Base-by-base conservation (phyloP, 2,888 invertebrate species). In the Eueremaeus valkanovi region DNA sequence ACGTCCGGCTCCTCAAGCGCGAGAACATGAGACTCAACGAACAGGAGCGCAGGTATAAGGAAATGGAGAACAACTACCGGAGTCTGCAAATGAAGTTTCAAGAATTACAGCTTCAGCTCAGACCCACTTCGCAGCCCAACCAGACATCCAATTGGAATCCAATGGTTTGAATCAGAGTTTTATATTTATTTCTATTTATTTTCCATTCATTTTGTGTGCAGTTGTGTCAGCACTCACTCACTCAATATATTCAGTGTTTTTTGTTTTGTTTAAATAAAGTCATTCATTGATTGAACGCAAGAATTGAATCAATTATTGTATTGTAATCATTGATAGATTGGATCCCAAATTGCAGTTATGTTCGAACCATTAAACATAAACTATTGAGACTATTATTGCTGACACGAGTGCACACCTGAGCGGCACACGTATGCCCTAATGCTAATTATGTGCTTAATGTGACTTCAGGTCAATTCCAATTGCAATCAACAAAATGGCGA, bases 51-150 rank as follows among this genome's bases (percentile, higher is more conserved):
- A 87, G 90, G 78, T 87, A 92, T 80, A 90, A 91, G 79, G 90
- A 92, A 83, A 88, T 92, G 75, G 95, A 95, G 82, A 84, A 89
- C 78, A 90, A 92, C 81, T 94, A 95, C 83, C 88, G 92, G 80
- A 89, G 90, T 80, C 86, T 95, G 29, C 87, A 90, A 80, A 86
- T 92, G 76, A 88, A 92, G 84, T 90, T 95, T 84, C 91, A 92
- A 89, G 92, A 78, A 70, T 61, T 75, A 18, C 77, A 78, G 61
- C 31, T 73, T 31, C 72, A 77, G 42, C 24, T 76, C 33, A 68
- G 73, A 24, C 16, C 29, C 27, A 0, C 13, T 27, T n/a, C 49
- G 8, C 58, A 58, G 18, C 58, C 21, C 8, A 58, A 58, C 18
- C 36, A 16, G 36, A 36, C 66, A 18, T 66, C 66, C n/a, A 66